These are phyloP conservation scores for Cheilosia vernalis DNA, from an alignment of 2,888 invertebrate species.

Conservation along the genomic window DNA sequence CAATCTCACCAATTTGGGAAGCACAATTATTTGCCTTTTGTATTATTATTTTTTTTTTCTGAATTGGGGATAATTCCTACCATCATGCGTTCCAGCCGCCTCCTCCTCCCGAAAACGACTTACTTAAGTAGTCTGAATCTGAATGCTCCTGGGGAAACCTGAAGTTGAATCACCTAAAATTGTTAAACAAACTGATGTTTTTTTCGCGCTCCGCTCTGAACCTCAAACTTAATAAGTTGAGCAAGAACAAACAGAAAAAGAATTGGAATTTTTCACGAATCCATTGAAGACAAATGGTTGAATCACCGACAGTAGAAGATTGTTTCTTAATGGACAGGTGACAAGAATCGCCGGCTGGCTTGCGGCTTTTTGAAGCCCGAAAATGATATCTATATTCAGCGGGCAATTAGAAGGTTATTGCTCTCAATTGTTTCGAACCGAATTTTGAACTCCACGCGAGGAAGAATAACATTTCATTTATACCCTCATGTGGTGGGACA, in stretches of 20 bases:
- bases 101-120: conserved; percentile 6
- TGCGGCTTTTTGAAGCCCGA: conserved; percentile 16
- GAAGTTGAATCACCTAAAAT: conserved; percentile 68
- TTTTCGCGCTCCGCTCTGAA: conserved; percentile 2
- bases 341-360: conserved; percentile 29
- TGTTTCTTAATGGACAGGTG: conserved; percentile 59
- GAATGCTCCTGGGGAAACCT: conserved; percentile 14
- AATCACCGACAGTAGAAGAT: conserved; percentile 36
- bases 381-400: conserved; percentile 10
- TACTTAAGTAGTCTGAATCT: conserved; percentile 23
- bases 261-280: conserved; percentile 10
- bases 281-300: conserved; percentile 33
- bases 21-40: too few relatives aligned
- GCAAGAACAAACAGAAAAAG: neutral
- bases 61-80: conserved; percentile 40
- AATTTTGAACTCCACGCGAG: conserved; percentile 3
- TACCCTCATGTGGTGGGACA: neutral
- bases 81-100: conserved; percentile 4
- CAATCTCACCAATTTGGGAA: too few relatives aligned
- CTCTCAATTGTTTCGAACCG: conserved; percentile 29
- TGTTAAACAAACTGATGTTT: conserved; percentile 12
- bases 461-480: neutral
- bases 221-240: conserved; percentile 10
- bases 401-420: conserved; percentile 52
- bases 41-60: neutral